These are phyloP conservation scores for Steromphala cineraria DNA, from an alignment of 2,888 invertebrate genomes.

Conservation along the genomic window DNA sequence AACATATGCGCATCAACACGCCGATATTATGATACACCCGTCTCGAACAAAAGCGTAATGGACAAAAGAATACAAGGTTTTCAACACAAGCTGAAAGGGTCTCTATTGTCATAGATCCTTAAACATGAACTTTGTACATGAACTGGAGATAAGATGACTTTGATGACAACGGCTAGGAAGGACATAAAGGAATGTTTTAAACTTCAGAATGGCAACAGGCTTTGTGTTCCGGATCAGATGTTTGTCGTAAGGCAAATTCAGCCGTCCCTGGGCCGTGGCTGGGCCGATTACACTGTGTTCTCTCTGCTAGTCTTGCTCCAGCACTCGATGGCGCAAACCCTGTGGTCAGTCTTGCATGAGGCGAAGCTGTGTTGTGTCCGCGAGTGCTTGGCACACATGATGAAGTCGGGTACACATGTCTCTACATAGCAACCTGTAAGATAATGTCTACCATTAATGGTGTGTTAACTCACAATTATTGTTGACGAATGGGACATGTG, in stretches of 20 bases:
- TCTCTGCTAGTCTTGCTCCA: conserved; percentile 19
- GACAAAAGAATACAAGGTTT: too few relatives aligned
- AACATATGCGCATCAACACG: too few relatives aligned
- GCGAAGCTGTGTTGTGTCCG: conserved; percentile 48
- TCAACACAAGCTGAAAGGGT: too few relatives aligned
- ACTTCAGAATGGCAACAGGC: not conserved
- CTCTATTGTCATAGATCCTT: too few relatives aligned
- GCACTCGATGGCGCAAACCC: conserved; percentile 49
- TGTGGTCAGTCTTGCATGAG: conserved; percentile 57
- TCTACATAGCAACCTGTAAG: conserved; percentile 63
- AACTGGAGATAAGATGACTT: too few relatives aligned
- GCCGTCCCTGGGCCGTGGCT: not conserved
- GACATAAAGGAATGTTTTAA: not conserved
- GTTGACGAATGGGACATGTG: too few relatives aligned
- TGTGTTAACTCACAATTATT: too few relatives aligned
- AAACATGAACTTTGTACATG: too few relatives aligned
- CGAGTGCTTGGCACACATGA: conserved; percentile 52
- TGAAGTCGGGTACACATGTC: conserved; percentile 60
- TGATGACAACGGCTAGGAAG: too few relatives aligned
- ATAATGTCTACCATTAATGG: too few relatives aligned
- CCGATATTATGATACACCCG: too few relatives aligned
- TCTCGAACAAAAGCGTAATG: too few relatives aligned
- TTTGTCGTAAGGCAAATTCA: not conserved
- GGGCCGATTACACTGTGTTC: not conserved
- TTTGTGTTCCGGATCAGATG: not conserved